Evolutionary conservation across 2,888 invertebrate species (phyloP), one percentile per base, ranked within the genome.

Genomic region (Chirona hameri): DNA sequence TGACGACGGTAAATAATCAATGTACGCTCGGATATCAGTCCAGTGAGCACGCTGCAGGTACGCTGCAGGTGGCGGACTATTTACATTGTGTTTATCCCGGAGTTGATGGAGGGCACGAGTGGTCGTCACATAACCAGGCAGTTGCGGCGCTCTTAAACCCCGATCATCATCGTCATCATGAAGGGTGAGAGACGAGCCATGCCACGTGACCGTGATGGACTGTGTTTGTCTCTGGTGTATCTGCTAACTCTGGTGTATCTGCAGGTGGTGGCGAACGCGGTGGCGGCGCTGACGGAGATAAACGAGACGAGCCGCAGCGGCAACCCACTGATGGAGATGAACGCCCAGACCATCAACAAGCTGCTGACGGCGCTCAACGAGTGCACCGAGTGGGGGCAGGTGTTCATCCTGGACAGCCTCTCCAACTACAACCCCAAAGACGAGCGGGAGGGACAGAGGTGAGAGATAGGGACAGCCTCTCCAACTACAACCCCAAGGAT

Each of bases 341-440:
- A 98, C 89, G 95, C 97, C 12, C 96, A 95, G 82, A 98, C 98
- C 0, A 98, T 99, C 86, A 99, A 99, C 90, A 99, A 99, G 89
- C 91, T 99, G 24, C 90, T 99, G 83, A 99, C 99, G 0, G 99
- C 99, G 14, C 90, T 99, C 81, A 99, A 99, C 88, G 99, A 99
- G 89, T 99, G 99, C 88, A 99, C 99, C 4, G 99, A 99, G 89
- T 97, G 97, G 97, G 97, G 97, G 0, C 98, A 99, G 89, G 98
- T 99, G 83, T 99, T 99, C 89, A 99, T 99, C 86, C 90, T 99
- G 86, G 99, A 99, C 89, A 97, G 98, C 0, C 90, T 99, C 84
- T 96, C 98, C 31, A 99, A 98, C 90, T 99, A 99, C 89, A 93
- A 93, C 81, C 99, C 99, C 0, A 93, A 96, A 86, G 99, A 99